Conservation (phyloP, 2,797 vertebrate genomes). For the Gobio occitaniae region DNA sequence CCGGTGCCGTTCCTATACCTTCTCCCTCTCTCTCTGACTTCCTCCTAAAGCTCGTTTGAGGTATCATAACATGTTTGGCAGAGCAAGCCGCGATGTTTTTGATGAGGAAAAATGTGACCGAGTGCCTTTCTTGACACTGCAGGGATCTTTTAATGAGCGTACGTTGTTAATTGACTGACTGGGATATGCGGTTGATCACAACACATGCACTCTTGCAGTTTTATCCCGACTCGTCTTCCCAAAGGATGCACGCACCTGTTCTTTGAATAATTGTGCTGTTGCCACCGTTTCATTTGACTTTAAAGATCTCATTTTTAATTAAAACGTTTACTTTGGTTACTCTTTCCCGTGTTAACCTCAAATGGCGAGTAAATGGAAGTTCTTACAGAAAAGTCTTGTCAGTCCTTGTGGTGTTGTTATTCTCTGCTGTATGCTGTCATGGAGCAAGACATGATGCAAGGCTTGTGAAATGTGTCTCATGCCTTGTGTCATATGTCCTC, state of each 20-base stretch:
- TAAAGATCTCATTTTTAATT: constrained; percentile 69
- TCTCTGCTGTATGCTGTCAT: constrained; percentile 54
- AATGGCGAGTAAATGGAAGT: constrained; percentile 35
- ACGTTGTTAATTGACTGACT: constrained; percentile 69
- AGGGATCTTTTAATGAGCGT: constrained; percentile 59
- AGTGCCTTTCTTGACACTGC: constrained; percentile 59
- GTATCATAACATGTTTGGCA: constrained; percentile 62
- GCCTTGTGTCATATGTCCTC: constrained; percentile 31
- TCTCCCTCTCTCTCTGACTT: not conserved
- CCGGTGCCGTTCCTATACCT: constrained; percentile 60
- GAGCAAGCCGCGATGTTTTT: constrained; percentile 11
- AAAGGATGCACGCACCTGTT: constrained; percentile 63
- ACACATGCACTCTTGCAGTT: constrained; percentile 53
- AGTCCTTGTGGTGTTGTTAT: constrained; percentile 42
- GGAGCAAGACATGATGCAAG: constrained; percentile 61
- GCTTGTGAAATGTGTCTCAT: constrained; percentile 57
- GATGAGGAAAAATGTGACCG: constrained; percentile 30
- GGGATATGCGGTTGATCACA: constrained; percentile 61
- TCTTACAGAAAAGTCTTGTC: constrained; percentile 42
- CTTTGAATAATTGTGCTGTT: constrained; percentile 52
- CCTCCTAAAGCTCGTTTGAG: constrained; percentile 32
- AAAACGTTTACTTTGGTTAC: constrained; percentile 55
- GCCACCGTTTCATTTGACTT: constrained; percentile 60
- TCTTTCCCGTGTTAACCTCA: constrained; percentile 41
- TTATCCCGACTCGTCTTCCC: constrained; percentile 60